Evolutionary conservation across 2,797 vertebrate species (phyloP).

Genomic region (Florisuga fusca): DNA sequence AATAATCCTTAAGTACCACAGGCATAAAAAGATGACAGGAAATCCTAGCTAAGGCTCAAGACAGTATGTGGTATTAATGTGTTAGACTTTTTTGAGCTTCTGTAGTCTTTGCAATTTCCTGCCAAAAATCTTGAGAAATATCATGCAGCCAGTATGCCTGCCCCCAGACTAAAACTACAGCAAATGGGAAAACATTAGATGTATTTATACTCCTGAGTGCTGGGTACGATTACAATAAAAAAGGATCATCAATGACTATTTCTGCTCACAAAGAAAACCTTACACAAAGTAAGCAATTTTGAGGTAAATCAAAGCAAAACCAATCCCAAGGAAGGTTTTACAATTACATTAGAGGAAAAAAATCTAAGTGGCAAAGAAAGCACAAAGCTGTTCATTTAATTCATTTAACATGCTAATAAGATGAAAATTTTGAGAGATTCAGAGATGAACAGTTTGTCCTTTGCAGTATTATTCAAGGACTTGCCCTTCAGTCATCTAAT

Average conservation of each 20-base stretch:
- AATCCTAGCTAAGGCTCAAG: background rate
- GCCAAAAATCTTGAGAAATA: background rate
- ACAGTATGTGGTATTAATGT: background rate
- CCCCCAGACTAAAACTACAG: background rate
- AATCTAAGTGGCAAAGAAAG: background rate
- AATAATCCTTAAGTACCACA: background rate
- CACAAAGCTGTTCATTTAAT: background rate
- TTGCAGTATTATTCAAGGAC: background rate
- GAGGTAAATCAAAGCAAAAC: background rate
- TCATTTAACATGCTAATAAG: constrained; percentile 3
- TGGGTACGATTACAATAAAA: rapidly evolving
- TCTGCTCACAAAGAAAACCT: background rate
- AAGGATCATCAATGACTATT: background rate
- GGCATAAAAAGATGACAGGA: background rate
- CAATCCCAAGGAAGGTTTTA: background rate
- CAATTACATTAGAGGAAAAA: background rate
- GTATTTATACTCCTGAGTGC: background rate
- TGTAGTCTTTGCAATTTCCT: background rate
- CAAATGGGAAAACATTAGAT: background rate
- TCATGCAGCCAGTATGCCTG: background rate
- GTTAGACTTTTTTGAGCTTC: background rate
- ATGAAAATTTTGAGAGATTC: background rate
- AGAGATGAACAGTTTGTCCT: background rate
- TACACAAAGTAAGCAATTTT: background rate
- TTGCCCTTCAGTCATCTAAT: constrained; percentile 50